Evolutionary conservation across 1,140 invertebrate genomes (phyloP).

Genomic region (Drosophila pallidifrons): DNA sequence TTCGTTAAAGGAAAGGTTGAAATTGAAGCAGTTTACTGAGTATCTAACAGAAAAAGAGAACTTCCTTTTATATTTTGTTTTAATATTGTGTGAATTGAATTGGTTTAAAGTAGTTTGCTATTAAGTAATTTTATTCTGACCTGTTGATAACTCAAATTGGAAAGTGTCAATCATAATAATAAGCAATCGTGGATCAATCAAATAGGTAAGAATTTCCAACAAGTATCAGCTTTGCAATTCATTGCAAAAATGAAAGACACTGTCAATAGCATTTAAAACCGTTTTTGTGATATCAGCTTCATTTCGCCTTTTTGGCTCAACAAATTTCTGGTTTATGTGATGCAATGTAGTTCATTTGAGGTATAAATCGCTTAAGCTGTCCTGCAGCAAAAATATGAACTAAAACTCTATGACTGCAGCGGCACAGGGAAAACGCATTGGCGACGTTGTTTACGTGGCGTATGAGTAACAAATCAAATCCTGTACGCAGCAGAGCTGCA

Average conservation of each 20-base stretch:
- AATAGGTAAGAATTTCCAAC: not conserved
- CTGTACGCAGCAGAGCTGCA: conserved; percentile 22
- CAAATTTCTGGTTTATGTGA: conserved; percentile 21
- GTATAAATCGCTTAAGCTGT: not conserved
- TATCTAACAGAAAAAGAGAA: too few relatives aligned
- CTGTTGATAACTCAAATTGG: too few relatives aligned
- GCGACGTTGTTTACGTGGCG: conserved; percentile 71
- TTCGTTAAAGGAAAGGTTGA: not conserved
- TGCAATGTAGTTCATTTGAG: conserved; percentile 24
- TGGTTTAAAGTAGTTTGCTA: not conserved
- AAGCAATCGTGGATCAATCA: not conserved
- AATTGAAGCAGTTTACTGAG: not conserved
- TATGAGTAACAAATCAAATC: conserved; percentile 75
- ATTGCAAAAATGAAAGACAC: not conserved
- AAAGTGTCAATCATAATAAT: too few relatives aligned
- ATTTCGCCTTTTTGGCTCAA: conserved; percentile 4
- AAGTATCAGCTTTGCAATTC: not conserved
- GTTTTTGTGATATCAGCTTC: conserved; percentile 4
- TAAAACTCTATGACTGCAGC: not conserved
- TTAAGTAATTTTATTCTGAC: too few relatives aligned
- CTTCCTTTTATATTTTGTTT: too few relatives aligned
- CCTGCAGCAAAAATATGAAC: not conserved
- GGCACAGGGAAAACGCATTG: conserved; percentile 55
- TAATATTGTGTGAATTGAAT: too few relatives aligned
- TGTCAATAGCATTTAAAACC: conserved; percentile 4